Base-by-base conservation (phyloP, 2,888 invertebrate species). In the Cabera pusaria region DNA sequence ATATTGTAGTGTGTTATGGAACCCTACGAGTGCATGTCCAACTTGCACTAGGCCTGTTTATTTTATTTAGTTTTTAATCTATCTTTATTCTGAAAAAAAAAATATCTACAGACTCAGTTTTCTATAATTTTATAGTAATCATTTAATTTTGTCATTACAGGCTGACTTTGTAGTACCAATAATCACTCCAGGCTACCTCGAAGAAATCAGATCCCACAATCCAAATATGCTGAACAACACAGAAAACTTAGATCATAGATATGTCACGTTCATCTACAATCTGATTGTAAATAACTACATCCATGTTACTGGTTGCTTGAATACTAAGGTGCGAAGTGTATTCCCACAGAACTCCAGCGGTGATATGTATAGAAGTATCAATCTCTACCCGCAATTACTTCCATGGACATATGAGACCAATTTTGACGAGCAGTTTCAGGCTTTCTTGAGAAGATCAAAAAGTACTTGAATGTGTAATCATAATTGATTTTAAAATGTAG, bases 161-260 rank as follows among this genome's bases (percentile, higher is more conserved):
- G 91, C 91, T 35, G 78, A 90, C 52, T 90, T 85, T 52, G 73
- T 91, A 45, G 80, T 91, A 41, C 91, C 91, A 3, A 90, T 91
- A 32, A 70, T 91, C 48, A 90, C 91, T 21, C 64, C 76, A 34
- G 89, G 81, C 6, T 91, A 91, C 44, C 58, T 91, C 14, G 72
- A 83, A 37, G 78, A 73, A 63, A 88, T 91, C 36, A 78, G 67
- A 47, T 80, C 83, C 4, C 69, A 72, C 43, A 60, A 61, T 28
- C 48, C 72, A 5, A 69, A 67, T 45, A 59, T 71, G 10, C 78
- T 80, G 0, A 84, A 75, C 44, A 81, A 79, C 9, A 72, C 73
- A 44, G 83, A 86, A 44, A 87, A 89, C 44, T 63, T 89, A 44
- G 90, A 90, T 42, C 83, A 78, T 44, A 82, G 81, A 72, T 89